Conservation (phyloP, 2,888 invertebrate species). For the Erynnis tages region DNA sequence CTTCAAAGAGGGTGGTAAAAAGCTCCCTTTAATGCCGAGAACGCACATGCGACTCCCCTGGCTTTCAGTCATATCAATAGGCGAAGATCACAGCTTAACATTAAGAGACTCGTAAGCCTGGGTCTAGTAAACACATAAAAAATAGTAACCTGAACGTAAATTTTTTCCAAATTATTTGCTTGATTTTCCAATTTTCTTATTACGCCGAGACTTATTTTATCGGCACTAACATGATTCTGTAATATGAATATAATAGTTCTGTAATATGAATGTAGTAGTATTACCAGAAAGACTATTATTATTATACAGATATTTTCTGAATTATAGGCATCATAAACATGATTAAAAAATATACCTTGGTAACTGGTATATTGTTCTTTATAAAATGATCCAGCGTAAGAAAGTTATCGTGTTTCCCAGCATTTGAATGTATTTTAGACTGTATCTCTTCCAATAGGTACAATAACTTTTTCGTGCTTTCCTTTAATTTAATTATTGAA, state of each 20-base stretch:
- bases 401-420: conserved; percentile 10
- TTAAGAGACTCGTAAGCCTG: too few relatives aligned
- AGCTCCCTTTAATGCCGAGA: too few relatives aligned
- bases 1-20: too few relatives aligned
- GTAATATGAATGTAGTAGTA: background rate
- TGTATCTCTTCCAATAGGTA: conserved; percentile 59
- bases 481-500: conserved; percentile 50
- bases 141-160: conserved; percentile 51
- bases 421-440: conserved; percentile 46
- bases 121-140: too few relatives aligned
- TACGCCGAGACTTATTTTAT: conserved; percentile 27
- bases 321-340: background rate
- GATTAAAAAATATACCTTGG: conserved; percentile 19
- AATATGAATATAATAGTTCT: background rate
- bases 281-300: too few relatives aligned
- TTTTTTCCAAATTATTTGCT: conserved; percentile 46
- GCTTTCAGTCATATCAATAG: too few relatives aligned
- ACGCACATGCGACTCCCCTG: too few relatives aligned
- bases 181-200: conserved; percentile 48
- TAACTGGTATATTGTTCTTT: conserved; percentile 29
- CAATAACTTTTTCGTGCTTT: conserved; percentile 61
- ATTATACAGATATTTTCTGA: background rate
- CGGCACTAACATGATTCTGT: background rate
- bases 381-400: conserved; percentile 27
- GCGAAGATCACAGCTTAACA: too few relatives aligned